Conservation (phyloP, 2,797 vertebrate species). For the Synaphobranchus kaupii region DNA sequence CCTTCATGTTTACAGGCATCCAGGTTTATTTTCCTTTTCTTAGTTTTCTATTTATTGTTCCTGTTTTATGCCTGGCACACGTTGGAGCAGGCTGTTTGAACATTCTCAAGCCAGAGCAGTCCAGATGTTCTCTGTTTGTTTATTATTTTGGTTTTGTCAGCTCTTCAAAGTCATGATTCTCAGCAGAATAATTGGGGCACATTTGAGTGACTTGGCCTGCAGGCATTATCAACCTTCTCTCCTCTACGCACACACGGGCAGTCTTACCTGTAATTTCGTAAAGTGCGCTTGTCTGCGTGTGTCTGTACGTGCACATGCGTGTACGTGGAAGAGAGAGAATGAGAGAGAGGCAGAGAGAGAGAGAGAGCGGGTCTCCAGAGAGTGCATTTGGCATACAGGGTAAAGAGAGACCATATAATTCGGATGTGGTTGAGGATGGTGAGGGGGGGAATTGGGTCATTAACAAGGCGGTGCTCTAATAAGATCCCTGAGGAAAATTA, state of each 20-base stretch:
- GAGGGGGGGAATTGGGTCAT: not conserved
- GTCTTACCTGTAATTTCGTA: not conserved
- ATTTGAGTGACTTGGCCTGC: not conserved
- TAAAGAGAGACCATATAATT: not conserved
- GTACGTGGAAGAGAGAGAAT: not conserved
- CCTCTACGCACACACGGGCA: not conserved
- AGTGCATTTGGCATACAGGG: not conserved
- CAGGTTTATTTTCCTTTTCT: not conserved
- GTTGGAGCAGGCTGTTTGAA: not conserved
- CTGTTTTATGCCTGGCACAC: not conserved
- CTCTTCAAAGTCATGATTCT: not conserved
- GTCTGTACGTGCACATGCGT: not conserved
- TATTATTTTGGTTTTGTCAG: not conserved
- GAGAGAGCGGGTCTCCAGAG: not conserved
- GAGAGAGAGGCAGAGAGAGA: not conserved
- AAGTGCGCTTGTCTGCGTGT: not conserved
- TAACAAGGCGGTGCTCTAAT: slow-evolving; percentile 1
- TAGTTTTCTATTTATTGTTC: not conserved
- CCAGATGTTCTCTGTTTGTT: not conserved
- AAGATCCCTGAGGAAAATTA: slow-evolving; percentile 9
- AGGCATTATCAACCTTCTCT: not conserved
- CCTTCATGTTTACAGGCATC: not conserved
- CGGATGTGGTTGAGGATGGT: not conserved
- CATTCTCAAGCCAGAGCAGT: not conserved
- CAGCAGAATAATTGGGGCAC: not conserved